Evolutionary conservation across 2,888 invertebrate species (phyloP).

Genomic region (Bombyx huttoni): DNA sequence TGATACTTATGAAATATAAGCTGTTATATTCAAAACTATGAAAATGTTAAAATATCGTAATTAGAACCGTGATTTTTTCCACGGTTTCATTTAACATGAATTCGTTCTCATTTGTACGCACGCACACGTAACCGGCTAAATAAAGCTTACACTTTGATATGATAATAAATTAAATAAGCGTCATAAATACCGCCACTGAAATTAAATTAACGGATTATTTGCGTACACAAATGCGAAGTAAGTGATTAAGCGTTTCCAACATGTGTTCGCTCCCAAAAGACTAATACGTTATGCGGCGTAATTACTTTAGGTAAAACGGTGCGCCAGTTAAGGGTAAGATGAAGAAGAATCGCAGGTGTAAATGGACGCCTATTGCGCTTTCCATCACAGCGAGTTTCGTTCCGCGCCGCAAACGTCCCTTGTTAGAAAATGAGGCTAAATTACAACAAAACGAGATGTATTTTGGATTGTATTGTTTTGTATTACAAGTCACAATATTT

Average conservation of each 20-base stretch:
- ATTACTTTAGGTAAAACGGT: conserved; percentile 65
- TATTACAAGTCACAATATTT: too few species aligned
- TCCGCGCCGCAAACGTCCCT: conserved; percentile 8
- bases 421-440: conserved; percentile 33
- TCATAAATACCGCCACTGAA: conserved; percentile 59
- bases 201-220: conserved; percentile 68
- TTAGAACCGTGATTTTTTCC: conserved; percentile 47
- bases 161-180: conserved; percentile 67
- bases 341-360: conserved; percentile 70
- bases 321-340: conserved; percentile 64
- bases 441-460: conserved; percentile 33
- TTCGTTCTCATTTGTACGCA: conserved; percentile 56
- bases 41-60: conserved; percentile 29
- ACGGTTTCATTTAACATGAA: conserved; percentile 48
- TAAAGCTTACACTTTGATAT: conserved; percentile 61
- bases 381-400: conserved; percentile 44
- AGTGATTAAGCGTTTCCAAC: conserved; percentile 67
- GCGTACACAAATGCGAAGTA: conserved; percentile 65
- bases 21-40: conserved; percentile 30
- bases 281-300: conserved; percentile 67
- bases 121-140: conserved; percentile 52
- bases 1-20: conserved; percentile 15
- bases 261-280: conserved; percentile 65
- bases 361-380: conserved; percentile 60
- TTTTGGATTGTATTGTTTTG: conserved; percentile 32